Base-by-base conservation (phyloP, 1,140 invertebrate genomes). In the Anastatus disparis region DNA sequence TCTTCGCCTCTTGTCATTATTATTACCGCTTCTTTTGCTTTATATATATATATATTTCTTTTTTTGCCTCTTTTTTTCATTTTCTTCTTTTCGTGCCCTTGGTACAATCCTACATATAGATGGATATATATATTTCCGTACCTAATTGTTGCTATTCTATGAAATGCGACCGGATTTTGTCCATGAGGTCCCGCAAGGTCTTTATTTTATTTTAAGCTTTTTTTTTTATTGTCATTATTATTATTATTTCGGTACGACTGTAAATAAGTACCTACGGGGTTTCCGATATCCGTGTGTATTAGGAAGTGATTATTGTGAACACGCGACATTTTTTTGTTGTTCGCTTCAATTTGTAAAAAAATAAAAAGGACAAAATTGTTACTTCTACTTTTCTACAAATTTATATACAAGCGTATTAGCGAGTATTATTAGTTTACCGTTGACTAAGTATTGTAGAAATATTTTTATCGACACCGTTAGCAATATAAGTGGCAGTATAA, bases 1-100 rank as follows among this genome's bases (percentile, higher is more conserved):
- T n/a, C n/a, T n/a, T n/a, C n/a, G 44, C n/a, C 8, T 70, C 44
- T 44, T 20, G 73, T 78, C 63, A 78, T 78, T 76, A 78, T 65
- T 27, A 55, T 55, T 55, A 7, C 4, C 50, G 35, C 38, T 50
- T 50, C 27, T 62, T 17, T 27, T 3, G 9, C 7, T 2, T 46
- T 15, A 2, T 1, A 2, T 27, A 0, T 53, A 53, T 53, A 53
- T 53, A 65, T 64, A 42, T 27, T 27, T 12, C 40, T 46, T 35
- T 7, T 6, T 4, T 27, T 27, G 1, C 22, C 1, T 31, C 27
- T 3, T 13, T 31, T 2, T 12, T 31, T 31, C 13, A 8, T 26
- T 27, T 44, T 4, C 22, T 26, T 44, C 17, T 1, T 6, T 27
- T 7, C 27, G 4, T 17, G 2, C 40, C 22, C 29, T 24, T n/a